Percentiles rank a stretch among this genome's conserved stretches.
phyloP scores from a whole-genome alignment of 2,113 vertebrate species.

The Ceyx melanurus region DNA sequence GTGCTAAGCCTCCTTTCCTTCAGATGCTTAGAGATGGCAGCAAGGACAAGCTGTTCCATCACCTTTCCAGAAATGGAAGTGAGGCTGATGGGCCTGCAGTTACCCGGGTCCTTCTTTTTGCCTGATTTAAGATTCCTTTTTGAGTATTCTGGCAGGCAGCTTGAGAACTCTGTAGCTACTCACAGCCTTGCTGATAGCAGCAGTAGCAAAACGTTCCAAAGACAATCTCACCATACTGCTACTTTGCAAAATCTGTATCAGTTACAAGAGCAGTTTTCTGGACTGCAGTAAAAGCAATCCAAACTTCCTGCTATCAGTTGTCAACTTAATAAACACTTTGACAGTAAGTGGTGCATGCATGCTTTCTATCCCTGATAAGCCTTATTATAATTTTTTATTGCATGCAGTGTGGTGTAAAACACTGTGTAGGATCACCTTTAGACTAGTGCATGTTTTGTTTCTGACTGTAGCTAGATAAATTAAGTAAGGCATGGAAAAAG shows the following conservation, averaged over 20 bases:
- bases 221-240: not conserved
- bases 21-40: too few relatives aligned
- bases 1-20: too few relatives aligned
- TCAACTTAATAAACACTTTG: not conserved
- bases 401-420: not conserved
- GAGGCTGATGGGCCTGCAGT: too few relatives aligned
- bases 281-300: not conserved
- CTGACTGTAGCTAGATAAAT: not conserved
- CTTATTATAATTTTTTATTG: not conserved
- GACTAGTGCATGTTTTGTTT: not conserved
- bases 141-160: not conserved
- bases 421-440: not conserved
- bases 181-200: not conserved
- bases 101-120: too few relatives aligned
- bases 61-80: too few relatives aligned
- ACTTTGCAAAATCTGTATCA: not conserved
- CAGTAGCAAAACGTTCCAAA: not conserved
- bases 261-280: not conserved
- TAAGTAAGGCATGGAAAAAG: not conserved
- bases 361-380: not conserved
- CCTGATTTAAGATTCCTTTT: not conserved
- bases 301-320: not conserved
- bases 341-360: not conserved
- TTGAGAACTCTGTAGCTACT: not conserved
- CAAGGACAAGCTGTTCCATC: too few relatives aligned